These are phyloP conservation scores for Orthosia gothica DNA, from an alignment of 2,888 invertebrate genomes.

Conservation along the genomic window DNA sequence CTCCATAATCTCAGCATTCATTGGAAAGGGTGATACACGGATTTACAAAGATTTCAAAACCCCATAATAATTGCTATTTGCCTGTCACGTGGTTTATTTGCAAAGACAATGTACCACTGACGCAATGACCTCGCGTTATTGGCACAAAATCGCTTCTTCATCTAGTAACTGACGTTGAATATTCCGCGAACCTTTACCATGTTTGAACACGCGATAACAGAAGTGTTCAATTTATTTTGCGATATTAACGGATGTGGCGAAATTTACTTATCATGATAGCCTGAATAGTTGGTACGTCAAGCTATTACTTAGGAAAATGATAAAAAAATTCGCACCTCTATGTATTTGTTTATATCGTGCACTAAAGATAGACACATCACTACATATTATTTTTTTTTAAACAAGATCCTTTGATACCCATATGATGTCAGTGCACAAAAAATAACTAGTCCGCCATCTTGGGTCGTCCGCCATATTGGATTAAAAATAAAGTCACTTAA, in stretches of 20 bases:
- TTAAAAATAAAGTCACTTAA: too few relatives aligned
- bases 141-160: conserved; percentile 26
- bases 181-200: conserved; percentile 10
- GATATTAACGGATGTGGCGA: conserved; percentile 31
- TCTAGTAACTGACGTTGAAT: conserved; percentile 12
- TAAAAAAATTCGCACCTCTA: too few relatives aligned
- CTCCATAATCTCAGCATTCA: conserved; percentile 23
- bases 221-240: conserved; percentile 34
- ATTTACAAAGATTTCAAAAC: conserved; percentile 7
- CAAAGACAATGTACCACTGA: conserved; percentile 6
- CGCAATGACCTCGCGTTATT: conserved; percentile 34
- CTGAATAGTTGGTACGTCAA: too few relatives aligned
- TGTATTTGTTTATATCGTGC: too few relatives aligned
- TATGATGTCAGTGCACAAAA: too few relatives aligned
- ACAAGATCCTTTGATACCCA: too few relatives aligned
- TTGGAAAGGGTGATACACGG: conserved; percentile 7
- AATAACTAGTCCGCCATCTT: too few relatives aligned
- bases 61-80: conserved; percentile 4
- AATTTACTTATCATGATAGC: conserved; percentile 36
- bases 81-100: conserved; percentile 4
- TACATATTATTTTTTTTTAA: too few relatives aligned
- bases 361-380: too few relatives aligned
- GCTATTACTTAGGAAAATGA: too few relatives aligned
- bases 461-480: too few relatives aligned
- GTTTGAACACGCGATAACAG: conserved; percentile 41